phyloP scores from a whole-genome alignment of 2,113 vertebrate species.

The Leuciscus idus region DNA sequence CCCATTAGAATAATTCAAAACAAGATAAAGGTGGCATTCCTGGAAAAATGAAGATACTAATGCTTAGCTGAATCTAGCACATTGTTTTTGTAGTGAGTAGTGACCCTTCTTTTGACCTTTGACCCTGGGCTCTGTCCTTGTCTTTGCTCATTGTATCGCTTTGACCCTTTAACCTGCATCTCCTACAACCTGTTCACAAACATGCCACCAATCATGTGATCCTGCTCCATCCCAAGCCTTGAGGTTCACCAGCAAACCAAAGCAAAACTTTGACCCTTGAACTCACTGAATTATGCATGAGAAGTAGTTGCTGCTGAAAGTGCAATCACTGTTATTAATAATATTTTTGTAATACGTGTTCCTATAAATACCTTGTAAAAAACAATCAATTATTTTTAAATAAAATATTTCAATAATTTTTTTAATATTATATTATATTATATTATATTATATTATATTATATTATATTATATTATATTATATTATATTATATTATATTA shows the following conservation, averaged over 20 bases:
- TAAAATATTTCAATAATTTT: neutral
- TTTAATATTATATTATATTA: too few relatives aligned
- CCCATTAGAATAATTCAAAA: too few relatives aligned
- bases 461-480: too few relatives aligned
- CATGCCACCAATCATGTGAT: constrained; percentile 17
- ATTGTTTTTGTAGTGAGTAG: neutral
- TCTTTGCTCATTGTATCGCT: constrained; percentile 35
- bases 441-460: too few relatives aligned
- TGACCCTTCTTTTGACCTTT: constrained; percentile 26
- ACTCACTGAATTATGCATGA: constrained; percentile 48
- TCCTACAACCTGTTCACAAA: constrained; percentile 36
- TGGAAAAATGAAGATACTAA: neutral
- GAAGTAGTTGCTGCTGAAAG: neutral
- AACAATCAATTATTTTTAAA: neutral
- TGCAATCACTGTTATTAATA: constrained; percentile 18
- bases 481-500: too few relatives aligned
- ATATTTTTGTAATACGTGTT: neutral
- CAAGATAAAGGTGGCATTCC: neutral
- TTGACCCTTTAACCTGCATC: constrained; percentile 32
- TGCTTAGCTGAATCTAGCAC: neutral
- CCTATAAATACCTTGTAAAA: neutral
- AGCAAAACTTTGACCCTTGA: constrained; percentile 40
- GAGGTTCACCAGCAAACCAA: constrained; percentile 22
- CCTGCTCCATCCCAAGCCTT: constrained; percentile 18
- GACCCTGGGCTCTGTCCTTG: constrained; percentile 28